A percentile compares a stretch with the other conserved stretches of the same genome.
Conservation (phyloP, 2,888 invertebrate genomes). For the Melieria picta region DNA sequence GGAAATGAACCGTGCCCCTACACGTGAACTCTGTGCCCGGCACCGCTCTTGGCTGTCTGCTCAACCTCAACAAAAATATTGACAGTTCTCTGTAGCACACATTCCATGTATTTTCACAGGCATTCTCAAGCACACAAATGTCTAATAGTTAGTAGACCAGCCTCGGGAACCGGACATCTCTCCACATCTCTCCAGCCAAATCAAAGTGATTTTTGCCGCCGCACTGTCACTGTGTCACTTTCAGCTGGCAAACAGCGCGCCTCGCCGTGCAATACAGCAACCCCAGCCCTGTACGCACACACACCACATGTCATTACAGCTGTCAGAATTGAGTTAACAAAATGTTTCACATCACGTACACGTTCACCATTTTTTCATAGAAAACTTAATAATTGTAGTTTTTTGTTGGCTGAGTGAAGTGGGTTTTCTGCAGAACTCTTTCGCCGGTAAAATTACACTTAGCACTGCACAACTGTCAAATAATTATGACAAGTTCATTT, state of each 20-base stretch:
- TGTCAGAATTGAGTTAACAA: constrained; percentile 36
- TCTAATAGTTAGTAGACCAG: constrained; percentile 7
- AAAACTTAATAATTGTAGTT: constrained; percentile 7
- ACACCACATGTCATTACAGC: constrained; percentile 36
- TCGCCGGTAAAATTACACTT: neutral
- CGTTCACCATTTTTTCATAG: constrained; percentile 28
- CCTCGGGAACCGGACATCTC: neutral
- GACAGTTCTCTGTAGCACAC: no score
- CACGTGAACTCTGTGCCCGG: no score
- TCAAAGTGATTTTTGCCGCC: constrained; percentile 32
- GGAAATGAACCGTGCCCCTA: constrained; percentile 17
- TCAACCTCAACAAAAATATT: no score
- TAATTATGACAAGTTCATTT: constrained; percentile 64
- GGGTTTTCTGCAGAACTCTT: constrained; percentile 21
- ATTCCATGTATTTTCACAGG: neutral
- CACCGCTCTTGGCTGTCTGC: no score
- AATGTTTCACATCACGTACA: constrained; percentile 34
- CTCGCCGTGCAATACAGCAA: constrained; percentile 13
- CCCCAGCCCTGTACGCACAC: constrained; percentile 17
- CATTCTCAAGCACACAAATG: constrained; percentile 20
- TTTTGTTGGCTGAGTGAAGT: constrained; percentile 4
- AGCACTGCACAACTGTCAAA: constrained; percentile 52
- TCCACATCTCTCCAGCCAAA: neutral
- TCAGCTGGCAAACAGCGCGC: neutral
- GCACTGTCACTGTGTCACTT: neutral